Evolutionary conservation across 2,797 vertebrate genomes (phyloP).

Genomic region (Novumbra hubbsi): DNA sequence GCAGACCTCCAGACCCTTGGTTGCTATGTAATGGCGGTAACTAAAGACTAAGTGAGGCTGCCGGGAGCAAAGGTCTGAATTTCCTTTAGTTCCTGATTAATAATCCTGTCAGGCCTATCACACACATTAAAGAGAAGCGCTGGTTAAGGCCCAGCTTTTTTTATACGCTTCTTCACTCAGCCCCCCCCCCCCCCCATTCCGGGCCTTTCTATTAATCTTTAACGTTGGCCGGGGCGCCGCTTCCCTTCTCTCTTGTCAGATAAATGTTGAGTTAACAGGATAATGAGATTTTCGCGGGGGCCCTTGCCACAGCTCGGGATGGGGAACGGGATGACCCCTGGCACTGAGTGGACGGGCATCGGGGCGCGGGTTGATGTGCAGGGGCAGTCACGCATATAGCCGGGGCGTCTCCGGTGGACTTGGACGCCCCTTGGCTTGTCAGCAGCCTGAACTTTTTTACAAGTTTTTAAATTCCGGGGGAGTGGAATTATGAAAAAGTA

Average conservation of each 20-base stretch:
- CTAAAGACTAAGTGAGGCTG: slow-evolving; percentile 73
- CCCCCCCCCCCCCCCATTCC: slow-evolving; percentile 59
- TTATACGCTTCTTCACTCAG: slow-evolving; percentile 38
- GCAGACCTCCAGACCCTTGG: slow-evolving; percentile 74
- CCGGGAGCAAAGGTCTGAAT: slow-evolving; percentile 77
- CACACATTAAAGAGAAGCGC: slow-evolving; percentile 82
- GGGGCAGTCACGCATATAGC: slow-evolving; percentile 5
- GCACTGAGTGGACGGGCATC: slow-evolving; percentile 51
- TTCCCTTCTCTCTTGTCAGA: slow-evolving; percentile 88
- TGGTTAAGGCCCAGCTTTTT: slow-evolving; percentile 65
- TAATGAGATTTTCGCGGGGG: slow-evolving; percentile 83
- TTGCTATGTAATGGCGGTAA: slow-evolving; percentile 66
- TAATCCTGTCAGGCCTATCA: slow-evolving; percentile 88
- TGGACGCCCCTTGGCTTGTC: slow-evolving; percentile 12
- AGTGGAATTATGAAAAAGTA: background rate
- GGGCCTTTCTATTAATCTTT: slow-evolving; percentile 86
- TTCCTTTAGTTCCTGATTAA: slow-evolving; percentile 87
- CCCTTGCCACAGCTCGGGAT: slow-evolving; percentile 52
- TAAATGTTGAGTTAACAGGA: slow-evolving; percentile 93
- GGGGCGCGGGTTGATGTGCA: slow-evolving; percentile 42
- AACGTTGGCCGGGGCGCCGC: slow-evolving; percentile 82
- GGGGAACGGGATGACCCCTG: slow-evolving; percentile 65
- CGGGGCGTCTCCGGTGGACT: background rate
- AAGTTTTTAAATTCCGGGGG: background rate
- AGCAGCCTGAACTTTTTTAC: slow-evolving; percentile 13